A percentile compares a stretch with the other conserved stretches of the same genome.
Conservation (phyloP, 2,797 vertebrate species). For the Chrosomus eos region DNA sequence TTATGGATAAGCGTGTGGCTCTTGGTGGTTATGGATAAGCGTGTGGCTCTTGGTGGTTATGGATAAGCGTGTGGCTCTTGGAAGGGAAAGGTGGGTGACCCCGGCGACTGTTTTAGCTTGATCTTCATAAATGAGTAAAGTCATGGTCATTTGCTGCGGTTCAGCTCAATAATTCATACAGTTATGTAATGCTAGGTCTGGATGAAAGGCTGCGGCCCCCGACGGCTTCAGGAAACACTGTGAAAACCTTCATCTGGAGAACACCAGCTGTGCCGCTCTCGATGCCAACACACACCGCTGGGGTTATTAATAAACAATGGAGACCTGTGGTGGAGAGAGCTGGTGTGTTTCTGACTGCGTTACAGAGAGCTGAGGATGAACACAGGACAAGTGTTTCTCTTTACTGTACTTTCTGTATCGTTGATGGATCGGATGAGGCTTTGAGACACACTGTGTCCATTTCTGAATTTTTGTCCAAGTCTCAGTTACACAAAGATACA, state of each 20-base stretch:
- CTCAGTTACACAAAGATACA: background rate
- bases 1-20: too few relatives aligned
- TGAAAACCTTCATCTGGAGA: constrained; percentile 46
- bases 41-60: too few relatives aligned
- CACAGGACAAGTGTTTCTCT: constrained; percentile 5
- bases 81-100: background rate
- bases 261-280: constrained; percentile 58
- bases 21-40: too few relatives aligned
- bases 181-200: constrained; percentile 56
- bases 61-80: background rate
- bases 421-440: background rate
- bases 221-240: constrained; percentile 36
- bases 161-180: constrained; percentile 63
- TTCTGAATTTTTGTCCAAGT: background rate
- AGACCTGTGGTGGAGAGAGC: constrained; percentile 60
- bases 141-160: constrained; percentile 56
- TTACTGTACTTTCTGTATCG: background rate
- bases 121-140: constrained; percentile 57
- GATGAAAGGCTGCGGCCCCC: constrained; percentile 43
- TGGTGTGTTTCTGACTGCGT: constrained; percentile 44
- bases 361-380: too few relatives aligned
- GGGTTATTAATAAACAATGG: constrained; percentile 76
- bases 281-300: constrained; percentile 58
- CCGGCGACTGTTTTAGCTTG: constrained; percentile 12
- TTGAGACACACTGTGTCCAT: background rate